Base-by-base conservation (phyloP, 1,140 invertebrate genomes). In the Magallana angulata region DNA sequence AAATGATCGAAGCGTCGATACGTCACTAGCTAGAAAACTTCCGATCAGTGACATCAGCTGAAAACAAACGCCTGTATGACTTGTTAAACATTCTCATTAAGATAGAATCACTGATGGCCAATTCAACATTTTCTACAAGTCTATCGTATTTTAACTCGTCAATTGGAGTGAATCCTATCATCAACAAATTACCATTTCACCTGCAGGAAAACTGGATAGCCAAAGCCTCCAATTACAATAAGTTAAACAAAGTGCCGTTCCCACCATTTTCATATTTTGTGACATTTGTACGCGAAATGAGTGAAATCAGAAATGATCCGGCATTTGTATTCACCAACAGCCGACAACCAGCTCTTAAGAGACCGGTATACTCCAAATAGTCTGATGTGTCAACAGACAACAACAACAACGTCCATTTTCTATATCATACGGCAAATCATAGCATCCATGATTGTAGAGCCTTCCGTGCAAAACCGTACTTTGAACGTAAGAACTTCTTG, bases 291-390 rank as follows among this genome's bases (percentile, higher is more conserved):
- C 57, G 18, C 14, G 64, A 71, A 58, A 76, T 85, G 9, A 85
- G 64, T 30, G 24, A 62, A 14, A 84, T 64, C 64, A 58, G 83
- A 36, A 84, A 84, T 36, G 83, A 84, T 64, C 83, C 83, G 16
- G 24, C 58, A 5, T 36, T 84, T 8, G 11, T 64, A 5, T 62
- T 24, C 64, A 48, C 60, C 36, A 48, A 48, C 36, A 48, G 36
- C 5, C 36, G 36, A 48, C 36, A 48, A 48, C 36, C 36, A 48
- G 36, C 36, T 48, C 36, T 48, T 5, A 48, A 48, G 36, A 48
- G 36, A 48, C 36, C 36, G 36, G 36, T 7, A 62, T 14, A 62
- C 58, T 60, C 5, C 1, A 83, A 62, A 62, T 12, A 60, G 56
- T 62, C 16, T 48, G 36, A 48, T 1, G 36, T 48, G 36, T 48